Percentiles rank a stretch among this genome's conserved stretches.
These are phyloP conservation scores for Urosaurus nigricauda DNA, from an alignment of 2,797 vertebrate genomes.

Conservation along the genomic window DNA sequence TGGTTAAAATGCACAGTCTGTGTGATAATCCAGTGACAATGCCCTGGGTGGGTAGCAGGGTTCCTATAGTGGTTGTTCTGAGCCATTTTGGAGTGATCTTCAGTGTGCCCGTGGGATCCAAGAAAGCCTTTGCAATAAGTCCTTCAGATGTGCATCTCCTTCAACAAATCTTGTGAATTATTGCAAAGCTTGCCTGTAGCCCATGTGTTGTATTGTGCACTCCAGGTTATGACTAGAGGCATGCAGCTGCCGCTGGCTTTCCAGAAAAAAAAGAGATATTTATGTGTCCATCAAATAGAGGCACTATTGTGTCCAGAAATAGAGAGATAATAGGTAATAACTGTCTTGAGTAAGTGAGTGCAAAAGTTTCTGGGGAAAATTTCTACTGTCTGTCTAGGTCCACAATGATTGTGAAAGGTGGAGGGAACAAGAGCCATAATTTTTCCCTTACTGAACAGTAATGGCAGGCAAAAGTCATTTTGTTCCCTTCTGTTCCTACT, in stretches of 20 bases:
- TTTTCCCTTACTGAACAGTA: too few species aligned
- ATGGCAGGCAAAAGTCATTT: too few species aligned
- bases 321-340: neutral
- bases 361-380: neutral
- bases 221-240: neutral
- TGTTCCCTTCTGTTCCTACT: too few species aligned
- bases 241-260: conserved; percentile 15
- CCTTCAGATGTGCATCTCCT: neutral
- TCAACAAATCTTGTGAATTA: neutral
- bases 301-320: neutral
- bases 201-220: neutral
- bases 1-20: neutral
- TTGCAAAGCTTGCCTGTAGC: conserved; percentile 2
- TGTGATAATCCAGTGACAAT: neutral
- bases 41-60: neutral
- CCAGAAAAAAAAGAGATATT: neutral
- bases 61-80: neutral
- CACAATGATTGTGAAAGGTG: too few species aligned
- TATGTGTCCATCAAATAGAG: conserved; percentile 1
- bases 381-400: neutral
- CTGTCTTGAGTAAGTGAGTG: neutral
- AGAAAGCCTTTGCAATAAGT: neutral
- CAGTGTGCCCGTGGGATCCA: neutral
- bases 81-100: neutral
- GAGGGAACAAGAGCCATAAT: too few species aligned